A percentile compares a stretch with the other conserved stretches of the same genome.
Conservation (phyloP, 2,888 invertebrate species). For the Dasysyrphus tricinctus region DNA sequence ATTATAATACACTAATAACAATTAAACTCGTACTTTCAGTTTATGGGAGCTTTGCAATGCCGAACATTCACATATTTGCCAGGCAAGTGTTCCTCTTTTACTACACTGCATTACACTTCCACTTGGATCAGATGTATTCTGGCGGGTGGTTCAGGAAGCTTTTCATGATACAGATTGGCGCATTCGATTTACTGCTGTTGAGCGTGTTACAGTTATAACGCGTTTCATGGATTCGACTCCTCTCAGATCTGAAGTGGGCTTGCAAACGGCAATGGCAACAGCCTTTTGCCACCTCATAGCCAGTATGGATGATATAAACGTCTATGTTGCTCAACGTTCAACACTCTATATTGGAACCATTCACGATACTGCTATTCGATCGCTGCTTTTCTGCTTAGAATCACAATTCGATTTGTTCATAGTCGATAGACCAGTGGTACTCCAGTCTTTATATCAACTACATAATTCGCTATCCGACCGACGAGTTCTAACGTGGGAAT, state of each 20-base stretch:
- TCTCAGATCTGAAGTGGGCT: conserved; percentile 90
- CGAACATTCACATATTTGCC: conserved; percentile 96
- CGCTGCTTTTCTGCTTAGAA: conserved; percentile 96
- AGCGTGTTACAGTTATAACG: conserved; percentile 96
- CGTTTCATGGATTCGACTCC: conserved; percentile 96
- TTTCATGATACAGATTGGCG: conserved; percentile 96
- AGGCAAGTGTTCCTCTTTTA: conserved; percentile 95
- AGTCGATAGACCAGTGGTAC: conserved; percentile 97
- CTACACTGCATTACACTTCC: conserved; percentile 97
- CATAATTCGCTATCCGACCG: conserved; percentile 96
- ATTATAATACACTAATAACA: too few relatives aligned
- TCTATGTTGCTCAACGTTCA: conserved; percentile 97
- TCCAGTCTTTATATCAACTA: conserved; percentile 97
- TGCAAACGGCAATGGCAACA: conserved; percentile 97
- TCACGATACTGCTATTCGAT: conserved; percentile 94
- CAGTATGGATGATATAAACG: conserved; percentile 97
- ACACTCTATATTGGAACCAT: conserved; percentile 96
- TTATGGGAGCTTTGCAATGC: conserved; percentile 96
- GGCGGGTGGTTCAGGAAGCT: conserved; percentile 96
- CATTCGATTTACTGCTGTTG: conserved; percentile 96
- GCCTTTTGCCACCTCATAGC: conserved; percentile 98
- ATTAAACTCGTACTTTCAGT: conserved; percentile 84
- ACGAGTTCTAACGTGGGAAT: conserved; percentile 97
- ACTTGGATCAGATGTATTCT: conserved; percentile 97
- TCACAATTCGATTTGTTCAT: conserved; percentile 99